Evolutionary conservation across 2,888 invertebrate species (phyloP).

Genomic region (Spicauda simplicius): DNA sequence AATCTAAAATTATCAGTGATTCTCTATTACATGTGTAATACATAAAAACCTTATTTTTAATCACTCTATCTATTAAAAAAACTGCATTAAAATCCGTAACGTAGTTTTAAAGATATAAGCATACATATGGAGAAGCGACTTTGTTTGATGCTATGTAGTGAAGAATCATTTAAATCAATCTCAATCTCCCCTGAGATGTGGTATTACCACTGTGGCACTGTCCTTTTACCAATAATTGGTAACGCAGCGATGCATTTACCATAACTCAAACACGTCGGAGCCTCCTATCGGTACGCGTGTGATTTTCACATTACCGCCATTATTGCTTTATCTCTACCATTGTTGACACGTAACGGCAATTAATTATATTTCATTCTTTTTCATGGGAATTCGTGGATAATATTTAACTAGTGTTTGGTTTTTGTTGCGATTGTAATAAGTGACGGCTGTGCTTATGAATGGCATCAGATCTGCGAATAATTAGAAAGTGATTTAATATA

Average conservation of each 20-base stretch:
- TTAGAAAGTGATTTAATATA: background rate
- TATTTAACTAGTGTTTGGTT: constrained; percentile 18
- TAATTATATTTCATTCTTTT: constrained; percentile 32
- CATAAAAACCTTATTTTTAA: no score
- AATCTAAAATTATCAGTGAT: no score
- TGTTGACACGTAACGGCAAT: constrained; percentile 31
- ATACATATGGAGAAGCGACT: no score
- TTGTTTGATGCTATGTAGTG: no score
- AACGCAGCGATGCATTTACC: constrained; percentile 16
- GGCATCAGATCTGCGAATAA: background rate
- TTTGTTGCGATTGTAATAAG: background rate
- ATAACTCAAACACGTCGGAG: constrained; percentile 8
- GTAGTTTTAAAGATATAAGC: no score
- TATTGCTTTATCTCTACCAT: constrained; percentile 33
- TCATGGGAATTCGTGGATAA: constrained; percentile 25
- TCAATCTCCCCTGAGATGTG: background rate
- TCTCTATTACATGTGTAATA: no score
- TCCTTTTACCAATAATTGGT: constrained; percentile 11
- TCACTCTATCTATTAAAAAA: no score
- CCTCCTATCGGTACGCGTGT: constrained; percentile 32
- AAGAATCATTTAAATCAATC: background rate
- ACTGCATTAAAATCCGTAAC: no score
- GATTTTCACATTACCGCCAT: constrained; percentile 32
- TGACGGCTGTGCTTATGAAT: constrained; percentile 4
- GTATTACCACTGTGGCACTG: background rate